Conservation (phyloP, 2,113 vertebrate species). For the Orientallactaga bullata region DNA sequence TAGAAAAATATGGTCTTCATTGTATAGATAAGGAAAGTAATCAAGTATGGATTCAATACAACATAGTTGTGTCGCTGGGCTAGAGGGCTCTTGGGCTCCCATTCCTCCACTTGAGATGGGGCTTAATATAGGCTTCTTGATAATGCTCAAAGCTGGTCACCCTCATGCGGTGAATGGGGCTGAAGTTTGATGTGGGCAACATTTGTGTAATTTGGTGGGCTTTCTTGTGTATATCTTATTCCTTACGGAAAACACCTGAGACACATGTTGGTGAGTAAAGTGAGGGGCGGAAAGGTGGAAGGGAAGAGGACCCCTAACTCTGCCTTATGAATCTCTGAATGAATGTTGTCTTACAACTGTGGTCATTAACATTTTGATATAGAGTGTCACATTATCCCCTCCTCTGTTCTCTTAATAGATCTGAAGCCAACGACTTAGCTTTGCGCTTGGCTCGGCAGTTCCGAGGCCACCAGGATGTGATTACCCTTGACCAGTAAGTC, state of each 20-base stretch:
- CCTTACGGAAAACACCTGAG: neutral
- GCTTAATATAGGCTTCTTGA: neutral
- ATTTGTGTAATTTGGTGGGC: neutral
- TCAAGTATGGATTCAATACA: neutral
- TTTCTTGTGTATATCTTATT: neutral
- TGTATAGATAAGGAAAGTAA: neutral
- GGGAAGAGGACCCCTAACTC: neutral
- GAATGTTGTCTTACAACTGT: neutral
- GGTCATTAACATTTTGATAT: neutral
- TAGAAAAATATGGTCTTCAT: neutral
- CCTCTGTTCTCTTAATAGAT: slow-evolving; percentile 86
- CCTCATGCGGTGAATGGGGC: neutral
- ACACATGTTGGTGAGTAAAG: neutral
- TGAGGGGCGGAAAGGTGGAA: neutral
- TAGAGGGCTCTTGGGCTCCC: neutral
- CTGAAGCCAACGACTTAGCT: slow-evolving; percentile 98
- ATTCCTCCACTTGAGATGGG: neutral
- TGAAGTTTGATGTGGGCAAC: neutral
- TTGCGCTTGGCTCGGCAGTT: slow-evolving; percentile 94
- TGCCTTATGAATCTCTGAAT: neutral
- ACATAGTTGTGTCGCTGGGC: neutral
- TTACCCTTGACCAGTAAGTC: slow-evolving; percentile 97
- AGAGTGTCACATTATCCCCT: neutral
- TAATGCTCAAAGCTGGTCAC: neutral
- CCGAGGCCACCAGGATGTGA: slow-evolving; percentile 93